Conservation (phyloP, 1,140 invertebrate species). For the Sinella curviseta region DNA sequence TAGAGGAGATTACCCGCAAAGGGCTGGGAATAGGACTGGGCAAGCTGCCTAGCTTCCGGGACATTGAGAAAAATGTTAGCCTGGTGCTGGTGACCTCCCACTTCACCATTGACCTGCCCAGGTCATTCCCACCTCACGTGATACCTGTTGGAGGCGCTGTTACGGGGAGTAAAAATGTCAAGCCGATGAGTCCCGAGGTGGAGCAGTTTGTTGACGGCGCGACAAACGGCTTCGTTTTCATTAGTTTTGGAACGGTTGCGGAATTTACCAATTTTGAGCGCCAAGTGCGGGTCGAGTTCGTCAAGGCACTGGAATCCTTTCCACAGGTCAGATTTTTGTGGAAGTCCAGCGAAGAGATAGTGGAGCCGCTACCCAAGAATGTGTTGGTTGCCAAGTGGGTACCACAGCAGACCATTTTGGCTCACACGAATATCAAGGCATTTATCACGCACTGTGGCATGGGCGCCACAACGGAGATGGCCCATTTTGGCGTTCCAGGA, state of each 20-base stretch:
- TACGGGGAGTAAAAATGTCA: no score
- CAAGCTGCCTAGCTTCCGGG: not conserved
- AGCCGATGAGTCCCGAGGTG: no score
- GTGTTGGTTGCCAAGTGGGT: not conserved
- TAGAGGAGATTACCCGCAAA: not conserved
- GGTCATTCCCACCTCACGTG: not conserved
- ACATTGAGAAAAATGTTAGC: not conserved
- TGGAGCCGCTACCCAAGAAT: not conserved
- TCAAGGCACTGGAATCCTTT: not conserved
- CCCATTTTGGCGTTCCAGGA: conserved; percentile 54
- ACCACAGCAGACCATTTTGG: conserved; percentile 18
- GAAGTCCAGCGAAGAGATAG: not conserved
- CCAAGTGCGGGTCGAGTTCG: not conserved
- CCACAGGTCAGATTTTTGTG: not conserved
- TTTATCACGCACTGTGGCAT: conserved; percentile 56
- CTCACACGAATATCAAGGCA: conserved; percentile 50
- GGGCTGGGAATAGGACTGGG: not conserved
- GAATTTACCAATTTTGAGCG: not conserved
- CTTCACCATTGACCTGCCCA: not conserved
- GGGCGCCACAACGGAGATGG: conserved; percentile 53
- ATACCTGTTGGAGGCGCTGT: not conserved
- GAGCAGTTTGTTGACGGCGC: no score
- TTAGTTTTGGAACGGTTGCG: not conserved
- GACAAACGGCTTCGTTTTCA: not conserved
- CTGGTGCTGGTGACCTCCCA: not conserved